Percentiles rank a stretch among this genome's conserved stretches.
Conservation (phyloP, 2,888 invertebrate genomes). For the Dioctria rufipes region DNA sequence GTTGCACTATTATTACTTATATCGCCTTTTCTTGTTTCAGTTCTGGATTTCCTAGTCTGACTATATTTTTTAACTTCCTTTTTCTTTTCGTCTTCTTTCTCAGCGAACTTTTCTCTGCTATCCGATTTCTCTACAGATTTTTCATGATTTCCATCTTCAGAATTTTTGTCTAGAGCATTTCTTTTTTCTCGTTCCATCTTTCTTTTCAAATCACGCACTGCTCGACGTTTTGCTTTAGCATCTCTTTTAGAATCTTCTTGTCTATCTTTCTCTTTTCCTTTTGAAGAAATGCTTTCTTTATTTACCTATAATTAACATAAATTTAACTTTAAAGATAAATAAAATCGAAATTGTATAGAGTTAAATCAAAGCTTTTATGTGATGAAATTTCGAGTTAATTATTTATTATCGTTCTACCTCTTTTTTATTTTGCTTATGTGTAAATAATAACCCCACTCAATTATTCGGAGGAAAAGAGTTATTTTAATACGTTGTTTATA, state of each 20-base stretch:
- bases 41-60: constrained; percentile 61
- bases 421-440: too few relatives aligned
- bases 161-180: constrained; percentile 61
- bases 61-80: constrained; percentile 65
- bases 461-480: too few relatives aligned
- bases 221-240: constrained; percentile 66
- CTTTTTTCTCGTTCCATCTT: constrained; percentile 70
- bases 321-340: too few relatives aligned
- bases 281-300: constrained; percentile 15
- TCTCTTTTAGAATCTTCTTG: constrained; percentile 61
- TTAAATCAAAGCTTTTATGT: too few relatives aligned
- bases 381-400: too few relatives aligned
- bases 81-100: constrained; percentile 60
- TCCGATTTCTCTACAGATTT: constrained; percentile 2
- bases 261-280: constrained; percentile 12
- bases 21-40: constrained; percentile 44
- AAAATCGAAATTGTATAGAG: too few relatives aligned
- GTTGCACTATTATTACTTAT: constrained; percentile 21
- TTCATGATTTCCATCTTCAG: constrained; percentile 31
- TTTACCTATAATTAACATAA: not conserved
- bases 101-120: constrained; percentile 19
- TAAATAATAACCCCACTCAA: too few relatives aligned
- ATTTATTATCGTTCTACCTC: too few relatives aligned
- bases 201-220: constrained; percentile 67
- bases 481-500: too few relatives aligned